phyloP scores from a whole-genome alignment of 2,888 invertebrate species.

The Epistrophe eligans region DNA sequence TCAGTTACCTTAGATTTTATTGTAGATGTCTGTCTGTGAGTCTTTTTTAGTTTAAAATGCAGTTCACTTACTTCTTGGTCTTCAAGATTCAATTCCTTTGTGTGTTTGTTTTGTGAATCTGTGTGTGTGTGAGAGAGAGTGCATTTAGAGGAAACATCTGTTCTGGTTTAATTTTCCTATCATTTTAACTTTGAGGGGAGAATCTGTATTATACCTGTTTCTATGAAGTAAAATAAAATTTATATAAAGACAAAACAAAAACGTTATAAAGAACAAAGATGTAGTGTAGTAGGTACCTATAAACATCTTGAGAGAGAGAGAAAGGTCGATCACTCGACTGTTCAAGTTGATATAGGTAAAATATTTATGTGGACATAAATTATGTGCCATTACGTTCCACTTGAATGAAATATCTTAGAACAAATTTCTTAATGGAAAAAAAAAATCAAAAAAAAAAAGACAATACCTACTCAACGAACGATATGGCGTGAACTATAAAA shows the following conservation, averaged over 20 bases:
- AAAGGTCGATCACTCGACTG: slow-evolving; percentile 61
- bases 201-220: slow-evolving; percentile 62
- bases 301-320: slow-evolving; percentile 1
- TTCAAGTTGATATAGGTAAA: background rate
- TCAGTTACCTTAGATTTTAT: slow-evolving; percentile 12
- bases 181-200: slow-evolving; percentile 14
- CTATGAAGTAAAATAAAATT: slow-evolving; percentile 2
- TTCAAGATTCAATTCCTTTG: background rate
- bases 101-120: slow-evolving; percentile 29
- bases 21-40: slow-evolving; percentile 28
- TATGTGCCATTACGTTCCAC: slow-evolving; percentile 33
- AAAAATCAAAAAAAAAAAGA: background rate
- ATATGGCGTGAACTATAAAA: slow-evolving; percentile 32
- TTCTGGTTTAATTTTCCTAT: slow-evolving; percentile 17
- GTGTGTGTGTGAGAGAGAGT: background rate
- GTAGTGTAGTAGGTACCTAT: background rate
- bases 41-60: slow-evolving; percentile 38
- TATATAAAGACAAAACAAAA: slow-evolving; percentile 15
- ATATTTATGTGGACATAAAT: slow-evolving; percentile 2
- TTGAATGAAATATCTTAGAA: slow-evolving; percentile 59
- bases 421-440: slow-evolving; percentile 51
- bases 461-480: too few species aligned
- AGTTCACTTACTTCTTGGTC: background rate
- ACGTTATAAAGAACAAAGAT: slow-evolving; percentile 16
- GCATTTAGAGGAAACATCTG: slow-evolving; percentile 63